Evolutionary conservation across 2,113 vertebrate genomes (phyloP), one percentile per base, ranked within the genome.

Genomic region (Planiliza haematocheilus): DNA sequence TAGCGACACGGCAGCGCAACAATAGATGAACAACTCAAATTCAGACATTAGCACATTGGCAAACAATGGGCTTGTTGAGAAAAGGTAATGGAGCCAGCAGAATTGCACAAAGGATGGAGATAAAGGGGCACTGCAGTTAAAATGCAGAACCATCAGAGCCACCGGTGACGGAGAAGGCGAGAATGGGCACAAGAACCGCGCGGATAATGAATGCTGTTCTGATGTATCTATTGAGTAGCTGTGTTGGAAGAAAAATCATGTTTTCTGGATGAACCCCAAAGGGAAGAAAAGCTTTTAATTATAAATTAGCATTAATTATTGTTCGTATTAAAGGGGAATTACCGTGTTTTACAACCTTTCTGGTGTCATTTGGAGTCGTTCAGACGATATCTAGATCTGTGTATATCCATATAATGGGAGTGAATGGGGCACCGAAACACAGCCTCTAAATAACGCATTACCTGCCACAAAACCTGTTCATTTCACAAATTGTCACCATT

Each of bases 71-170:
- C 67, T 58, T 70, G 82, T 85, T 76, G 83, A 83, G 77, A 76
- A 89, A 89, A 92, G 79, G 86, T 89, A 92, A 91, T 89, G 86
- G 85, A 90, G 90, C 86, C 82, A 42, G 86, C 45, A 37, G 42
- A 82, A 82, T 51, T 16, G 7, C 78, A 84, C 81, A 85, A 92
- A 86, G 79, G 70, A 57, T 41, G 0, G 69, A 85, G 81, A 90
- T 83, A 88, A 88, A 86, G 73, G 80, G 74, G 46, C 59, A 67
- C 24, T 30, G 49, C 71, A 45, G 82, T 84, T 75, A 66, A 82
- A 86, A 90, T 83, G 82, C 66, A 84, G 45, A 83, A 52, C 52
- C 57, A 39, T 71, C 59, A 42, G 46, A 79, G 74, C 20, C 46
- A 46, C 13, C 59, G 46, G 65, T 70, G 66, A 81, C 43, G 45